phyloP scores from a whole-genome alignment of 1,140 invertebrate species.

The Sogatella furcifera region DNA sequence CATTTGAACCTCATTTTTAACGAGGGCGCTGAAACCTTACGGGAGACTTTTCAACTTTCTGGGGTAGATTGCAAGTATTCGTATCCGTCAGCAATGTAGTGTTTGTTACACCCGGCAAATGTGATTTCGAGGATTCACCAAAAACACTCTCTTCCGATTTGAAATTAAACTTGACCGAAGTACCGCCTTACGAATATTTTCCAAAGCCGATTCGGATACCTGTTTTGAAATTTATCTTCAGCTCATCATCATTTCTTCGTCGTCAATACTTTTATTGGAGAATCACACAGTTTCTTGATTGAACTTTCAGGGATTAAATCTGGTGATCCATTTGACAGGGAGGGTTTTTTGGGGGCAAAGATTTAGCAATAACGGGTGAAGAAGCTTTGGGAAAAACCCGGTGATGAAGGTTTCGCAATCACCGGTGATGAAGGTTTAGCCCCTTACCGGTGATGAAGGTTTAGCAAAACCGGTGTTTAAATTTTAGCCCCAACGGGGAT shows the following conservation, averaged over 20 bases:
- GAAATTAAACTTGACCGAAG: constrained; percentile 48
- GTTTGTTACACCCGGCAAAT: constrained; percentile 36
- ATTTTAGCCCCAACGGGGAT: too few relatives aligned
- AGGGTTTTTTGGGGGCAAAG: too few relatives aligned
- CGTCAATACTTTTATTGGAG: neutral
- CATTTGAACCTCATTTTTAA: constrained; percentile 24
- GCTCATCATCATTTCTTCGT: neutral
- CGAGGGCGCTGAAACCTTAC: neutral
- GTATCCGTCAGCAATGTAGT: constrained; percentile 9
- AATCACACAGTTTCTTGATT: neutral
- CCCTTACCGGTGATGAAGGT: too few relatives aligned
- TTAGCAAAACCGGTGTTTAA: too few relatives aligned
- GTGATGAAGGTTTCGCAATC: too few relatives aligned
- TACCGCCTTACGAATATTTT: constrained; percentile 55
- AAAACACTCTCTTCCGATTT: constrained; percentile 25
- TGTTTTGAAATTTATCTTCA: constrained; percentile 26
- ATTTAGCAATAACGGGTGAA: too few relatives aligned
- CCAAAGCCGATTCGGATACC: constrained; percentile 46
- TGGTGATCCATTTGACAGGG: too few relatives aligned
- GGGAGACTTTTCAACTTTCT: constrained; percentile 9
- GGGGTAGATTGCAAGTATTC: constrained; percentile 1
- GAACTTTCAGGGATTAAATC: neutral
- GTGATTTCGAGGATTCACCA: constrained; percentile 29
- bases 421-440: too few relatives aligned
- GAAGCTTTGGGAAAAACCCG: too few relatives aligned